Evolutionary conservation across 1,140 invertebrate genomes (phyloP).

Genomic region (Samia ricini): DNA sequence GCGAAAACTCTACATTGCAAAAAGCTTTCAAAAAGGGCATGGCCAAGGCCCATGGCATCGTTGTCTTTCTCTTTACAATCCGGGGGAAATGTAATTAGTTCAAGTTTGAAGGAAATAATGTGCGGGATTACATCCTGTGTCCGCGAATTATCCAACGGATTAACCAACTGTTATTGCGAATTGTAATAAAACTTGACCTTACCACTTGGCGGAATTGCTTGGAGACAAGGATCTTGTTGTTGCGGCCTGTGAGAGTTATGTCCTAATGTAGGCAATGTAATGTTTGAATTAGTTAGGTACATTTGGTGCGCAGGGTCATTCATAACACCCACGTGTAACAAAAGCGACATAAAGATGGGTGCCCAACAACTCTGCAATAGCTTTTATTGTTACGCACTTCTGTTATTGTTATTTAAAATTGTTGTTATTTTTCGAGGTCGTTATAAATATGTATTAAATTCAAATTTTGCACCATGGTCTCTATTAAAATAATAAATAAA

Average conservation of each 20-base stretch:
- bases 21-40: too few species aligned
- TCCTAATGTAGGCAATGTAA: constrained; percentile 31
- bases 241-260: constrained; percentile 31
- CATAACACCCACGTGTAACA: constrained; percentile 30
- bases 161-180: constrained; percentile 34
- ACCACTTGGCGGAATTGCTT: constrained; percentile 49
- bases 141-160: constrained; percentile 11
- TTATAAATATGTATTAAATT: neutral
- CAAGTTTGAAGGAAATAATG: neutral
- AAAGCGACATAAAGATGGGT: constrained; percentile 21
- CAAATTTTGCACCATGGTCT: too few species aligned
- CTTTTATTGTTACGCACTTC: neutral
- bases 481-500: too few species aligned
- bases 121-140: neutral
- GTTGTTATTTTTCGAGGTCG: neutral
- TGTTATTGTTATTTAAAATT: neutral
- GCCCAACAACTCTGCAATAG: constrained; percentile 10
- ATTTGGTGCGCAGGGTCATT: constrained; percentile 45
- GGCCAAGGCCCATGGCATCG: neutral
- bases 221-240: constrained; percentile 44
- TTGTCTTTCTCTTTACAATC: neutral
- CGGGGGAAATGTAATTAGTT: neutral
- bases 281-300: constrained; percentile 37
- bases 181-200: constrained; percentile 54
- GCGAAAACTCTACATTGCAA: too few species aligned